Conservation (phyloP, 1,140 invertebrate species). For the Caenorhabditis tropicalis region DNA sequence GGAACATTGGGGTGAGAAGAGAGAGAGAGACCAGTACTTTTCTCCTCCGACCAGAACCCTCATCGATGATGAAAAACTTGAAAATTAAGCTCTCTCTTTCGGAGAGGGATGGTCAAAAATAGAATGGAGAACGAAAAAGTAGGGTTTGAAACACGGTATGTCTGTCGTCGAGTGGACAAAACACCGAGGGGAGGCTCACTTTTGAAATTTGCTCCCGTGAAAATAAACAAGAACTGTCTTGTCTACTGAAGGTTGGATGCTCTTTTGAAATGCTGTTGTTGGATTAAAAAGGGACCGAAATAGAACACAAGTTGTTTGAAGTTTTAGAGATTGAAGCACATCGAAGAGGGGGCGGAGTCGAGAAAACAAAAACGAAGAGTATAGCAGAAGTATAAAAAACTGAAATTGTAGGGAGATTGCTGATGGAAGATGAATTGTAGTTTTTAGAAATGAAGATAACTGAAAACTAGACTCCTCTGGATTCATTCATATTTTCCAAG, state of each 20-base stretch:
- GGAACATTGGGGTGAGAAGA: no score
- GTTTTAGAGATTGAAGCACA: neutral
- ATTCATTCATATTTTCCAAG: no score
- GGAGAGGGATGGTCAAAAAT: neutral
- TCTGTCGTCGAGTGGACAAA: neutral
- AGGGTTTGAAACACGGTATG: conserved; percentile 29
- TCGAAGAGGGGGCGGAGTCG: neutral
- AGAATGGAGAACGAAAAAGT: neutral
- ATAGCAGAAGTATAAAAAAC: no score
- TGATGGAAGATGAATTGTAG: no score
- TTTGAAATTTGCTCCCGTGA: neutral
- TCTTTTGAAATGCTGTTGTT: conserved; percentile 24
- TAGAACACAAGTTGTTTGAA: neutral
- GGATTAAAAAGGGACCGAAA: neutral
- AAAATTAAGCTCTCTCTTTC: neutral
- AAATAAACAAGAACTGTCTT: conserved; percentile 12
- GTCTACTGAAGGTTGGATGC: neutral
- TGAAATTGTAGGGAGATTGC: no score
- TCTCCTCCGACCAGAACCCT: conserved; percentile 21
- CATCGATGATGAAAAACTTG: neutral
- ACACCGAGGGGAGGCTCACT: neutral
- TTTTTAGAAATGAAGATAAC: no score
- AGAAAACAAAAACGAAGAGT: neutral
- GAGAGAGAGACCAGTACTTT: neutral
- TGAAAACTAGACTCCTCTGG: no score